These are phyloP conservation scores for Labrus mixtus DNA, from an alignment of 2,113 vertebrate species.

Conservation along the genomic window DNA sequence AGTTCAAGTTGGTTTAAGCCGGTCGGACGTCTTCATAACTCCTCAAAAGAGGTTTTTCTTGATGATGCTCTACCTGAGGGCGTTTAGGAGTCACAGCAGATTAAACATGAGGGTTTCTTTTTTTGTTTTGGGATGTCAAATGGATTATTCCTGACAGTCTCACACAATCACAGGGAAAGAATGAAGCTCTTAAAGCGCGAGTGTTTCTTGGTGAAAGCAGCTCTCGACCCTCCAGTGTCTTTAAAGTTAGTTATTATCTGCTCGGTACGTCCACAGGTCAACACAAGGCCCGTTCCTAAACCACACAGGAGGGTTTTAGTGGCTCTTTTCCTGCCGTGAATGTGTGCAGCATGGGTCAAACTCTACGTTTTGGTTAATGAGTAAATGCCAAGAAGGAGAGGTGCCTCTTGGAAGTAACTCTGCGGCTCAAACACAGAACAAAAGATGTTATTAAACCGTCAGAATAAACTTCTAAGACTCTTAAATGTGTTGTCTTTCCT, in stretches of 20 bases:
- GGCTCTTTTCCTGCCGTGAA: slow-evolving; percentile 33
- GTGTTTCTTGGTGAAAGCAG: neutral
- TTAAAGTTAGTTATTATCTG: neutral
- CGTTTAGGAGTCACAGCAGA: slow-evolving; percentile 1
- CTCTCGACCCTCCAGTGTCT: neutral
- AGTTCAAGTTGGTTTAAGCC: slow-evolving; percentile 23
- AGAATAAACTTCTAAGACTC: neutral
- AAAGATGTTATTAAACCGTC: neutral
- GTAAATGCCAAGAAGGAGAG: slow-evolving; percentile 67
- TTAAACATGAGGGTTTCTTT: neutral
- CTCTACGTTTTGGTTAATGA: slow-evolving; percentile 82
- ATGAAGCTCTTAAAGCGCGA: neutral
- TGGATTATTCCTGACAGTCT: neutral
- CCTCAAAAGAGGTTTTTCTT: slow-evolving; percentile 48
- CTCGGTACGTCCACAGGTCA: neutral
- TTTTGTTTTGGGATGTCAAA: neutral
- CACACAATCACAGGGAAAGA: neutral
- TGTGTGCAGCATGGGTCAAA: slow-evolving; percentile 70
- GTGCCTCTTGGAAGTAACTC: slow-evolving; percentile 39
- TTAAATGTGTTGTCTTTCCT: neutral
- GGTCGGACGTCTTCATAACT: slow-evolving; percentile 41
- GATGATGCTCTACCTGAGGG: neutral
- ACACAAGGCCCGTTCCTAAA: neutral
- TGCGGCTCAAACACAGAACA: slow-evolving; percentile 15
- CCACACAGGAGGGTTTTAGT: neutral